Conservation (phyloP, 2,113 vertebrate species). For the Tenebrosternarchus preto region DNA sequence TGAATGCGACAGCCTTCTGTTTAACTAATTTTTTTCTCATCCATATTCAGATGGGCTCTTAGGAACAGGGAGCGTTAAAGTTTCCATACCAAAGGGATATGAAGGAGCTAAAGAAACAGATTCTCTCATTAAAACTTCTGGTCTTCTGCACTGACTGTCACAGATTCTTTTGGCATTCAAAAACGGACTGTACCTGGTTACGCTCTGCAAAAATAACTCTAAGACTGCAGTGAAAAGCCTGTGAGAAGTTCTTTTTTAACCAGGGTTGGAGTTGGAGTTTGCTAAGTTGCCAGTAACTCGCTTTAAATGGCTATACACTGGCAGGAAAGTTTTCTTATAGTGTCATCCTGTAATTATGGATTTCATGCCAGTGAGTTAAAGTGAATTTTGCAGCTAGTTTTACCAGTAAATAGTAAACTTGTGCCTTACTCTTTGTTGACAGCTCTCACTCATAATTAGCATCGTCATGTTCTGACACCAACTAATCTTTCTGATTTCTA, state of each 20-base stretch:
- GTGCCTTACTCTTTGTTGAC: slow-evolving; percentile 3
- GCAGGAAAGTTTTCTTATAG: background rate
- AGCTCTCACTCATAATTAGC: slow-evolving; percentile 5
- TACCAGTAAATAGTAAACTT: slow-evolving; percentile 9
- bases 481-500: no score
- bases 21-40: slow-evolving; percentile 59
- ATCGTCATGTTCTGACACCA: background rate
- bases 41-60: slow-evolving; percentile 56
- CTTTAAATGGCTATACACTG: slow-evolving; percentile 18
- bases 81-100: slow-evolving; percentile 38
- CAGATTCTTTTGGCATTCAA: background rate
- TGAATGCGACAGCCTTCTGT: slow-evolving; percentile 61
- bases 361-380: background rate
- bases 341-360: slow-evolving; percentile 14
- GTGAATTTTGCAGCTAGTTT: background rate
- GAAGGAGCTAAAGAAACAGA: slow-evolving; percentile 48
- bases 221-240: slow-evolving; percentile 11
- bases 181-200: slow-evolving; percentile 18
- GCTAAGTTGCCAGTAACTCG: slow-evolving; percentile 29
- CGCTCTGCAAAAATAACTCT: slow-evolving; percentile 30
- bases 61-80: slow-evolving; percentile 53
- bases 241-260: background rate
- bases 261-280: background rate
- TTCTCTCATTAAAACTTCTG: slow-evolving; percentile 35
- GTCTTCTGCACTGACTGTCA: slow-evolving; percentile 2